These are phyloP conservation scores for Pandemis cinnamomeana DNA, from an alignment of 2,888 invertebrate genomes.

Conservation along the genomic window DNA sequence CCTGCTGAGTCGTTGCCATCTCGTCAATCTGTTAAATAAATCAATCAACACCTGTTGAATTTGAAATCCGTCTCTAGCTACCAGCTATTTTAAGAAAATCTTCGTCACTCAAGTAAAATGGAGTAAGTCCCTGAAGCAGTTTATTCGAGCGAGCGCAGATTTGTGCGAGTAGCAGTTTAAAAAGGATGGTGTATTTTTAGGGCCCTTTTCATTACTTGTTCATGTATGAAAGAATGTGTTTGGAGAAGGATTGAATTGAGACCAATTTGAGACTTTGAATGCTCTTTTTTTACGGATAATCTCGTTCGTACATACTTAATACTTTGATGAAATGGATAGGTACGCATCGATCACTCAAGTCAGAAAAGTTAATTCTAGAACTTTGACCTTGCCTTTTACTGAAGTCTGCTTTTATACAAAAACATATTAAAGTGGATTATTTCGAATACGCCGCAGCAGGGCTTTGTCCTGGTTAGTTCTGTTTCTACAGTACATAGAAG, in stretches of 20 bases:
- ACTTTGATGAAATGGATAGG: too few species aligned
- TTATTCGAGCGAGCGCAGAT: slow-evolving; percentile 36
- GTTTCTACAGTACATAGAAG: background rate
- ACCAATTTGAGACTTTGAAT: too few species aligned
- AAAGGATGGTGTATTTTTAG: slow-evolving; percentile 25
- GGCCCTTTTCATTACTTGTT: slow-evolving; percentile 26
- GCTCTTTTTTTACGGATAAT: too few species aligned
- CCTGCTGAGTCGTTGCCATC: slow-evolving; percentile 15
- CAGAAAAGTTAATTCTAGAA: too few species aligned
- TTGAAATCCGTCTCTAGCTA: slow-evolving; percentile 4
- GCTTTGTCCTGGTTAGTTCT: too few species aligned
- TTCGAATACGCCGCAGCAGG: too few species aligned
- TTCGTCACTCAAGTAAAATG: slow-evolving; percentile 16
- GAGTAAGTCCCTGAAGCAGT: slow-evolving; percentile 22
- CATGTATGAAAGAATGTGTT: slow-evolving; percentile 27
- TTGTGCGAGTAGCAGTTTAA: slow-evolving; percentile 30
- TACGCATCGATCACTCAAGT: too few species aligned
- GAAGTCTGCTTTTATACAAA: too few species aligned
- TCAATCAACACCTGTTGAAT: slow-evolving; percentile 30
- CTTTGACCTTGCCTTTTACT: too few species aligned
- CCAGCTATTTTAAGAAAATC: slow-evolving; percentile 23
- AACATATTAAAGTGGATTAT: too few species aligned
- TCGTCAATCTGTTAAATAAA: slow-evolving; percentile 28
- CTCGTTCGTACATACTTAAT: too few species aligned
- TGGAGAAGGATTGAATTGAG: slow-evolving; percentile 13